These are phyloP conservation scores for Cebidichthys violaceus DNA, from an alignment of 2,113 vertebrate genomes.

Conservation along the genomic window DNA sequence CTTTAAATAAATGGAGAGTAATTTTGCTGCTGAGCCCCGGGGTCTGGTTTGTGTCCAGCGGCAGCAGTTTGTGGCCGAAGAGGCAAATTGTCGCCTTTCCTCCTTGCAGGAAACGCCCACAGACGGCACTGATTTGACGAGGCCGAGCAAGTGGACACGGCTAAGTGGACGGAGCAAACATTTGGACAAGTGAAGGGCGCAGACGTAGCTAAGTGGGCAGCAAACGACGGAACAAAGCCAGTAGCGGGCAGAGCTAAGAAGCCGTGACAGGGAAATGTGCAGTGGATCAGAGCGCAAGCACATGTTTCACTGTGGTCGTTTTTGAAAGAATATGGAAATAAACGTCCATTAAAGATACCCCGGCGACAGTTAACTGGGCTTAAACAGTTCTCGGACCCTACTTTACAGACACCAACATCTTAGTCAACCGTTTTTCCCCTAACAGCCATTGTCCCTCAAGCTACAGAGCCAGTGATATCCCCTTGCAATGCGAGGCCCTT, in stretches of 20 bases:
- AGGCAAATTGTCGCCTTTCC: constrained; percentile 80
- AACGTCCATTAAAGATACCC: constrained; percentile 41
- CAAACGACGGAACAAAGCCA: constrained; percentile 70
- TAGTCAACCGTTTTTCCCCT: constrained; percentile 54
- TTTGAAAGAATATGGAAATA: constrained; percentile 46
- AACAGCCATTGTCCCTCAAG: constrained; percentile 64
- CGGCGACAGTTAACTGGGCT: constrained; percentile 28
- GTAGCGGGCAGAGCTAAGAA: constrained; percentile 52
- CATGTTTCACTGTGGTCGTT: constrained; percentile 14
- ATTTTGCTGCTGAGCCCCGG: constrained; percentile 64
- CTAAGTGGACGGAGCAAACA: constrained; percentile 70
- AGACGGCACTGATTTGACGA: constrained; percentile 50
- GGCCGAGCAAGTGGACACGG: constrained; percentile 71
- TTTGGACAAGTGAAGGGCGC: constrained; percentile 62
- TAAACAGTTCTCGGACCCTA: constrained; percentile 32
- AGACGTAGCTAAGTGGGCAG: constrained; percentile 64
- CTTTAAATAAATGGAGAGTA: constrained; percentile 81
- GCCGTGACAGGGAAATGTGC: constrained; percentile 39
- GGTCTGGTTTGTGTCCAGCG: constrained; percentile 76
- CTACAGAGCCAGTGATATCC: constrained; percentile 58
- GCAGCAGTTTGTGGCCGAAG: constrained; percentile 73
- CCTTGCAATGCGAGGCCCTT: constrained; percentile 50
- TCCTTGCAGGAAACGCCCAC: constrained; percentile 62
- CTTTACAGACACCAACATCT: constrained; percentile 52
- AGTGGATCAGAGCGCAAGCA: constrained; percentile 7